Conservation (phyloP, 1,140 invertebrate species). For the Piezodorus guildinii region DNA sequence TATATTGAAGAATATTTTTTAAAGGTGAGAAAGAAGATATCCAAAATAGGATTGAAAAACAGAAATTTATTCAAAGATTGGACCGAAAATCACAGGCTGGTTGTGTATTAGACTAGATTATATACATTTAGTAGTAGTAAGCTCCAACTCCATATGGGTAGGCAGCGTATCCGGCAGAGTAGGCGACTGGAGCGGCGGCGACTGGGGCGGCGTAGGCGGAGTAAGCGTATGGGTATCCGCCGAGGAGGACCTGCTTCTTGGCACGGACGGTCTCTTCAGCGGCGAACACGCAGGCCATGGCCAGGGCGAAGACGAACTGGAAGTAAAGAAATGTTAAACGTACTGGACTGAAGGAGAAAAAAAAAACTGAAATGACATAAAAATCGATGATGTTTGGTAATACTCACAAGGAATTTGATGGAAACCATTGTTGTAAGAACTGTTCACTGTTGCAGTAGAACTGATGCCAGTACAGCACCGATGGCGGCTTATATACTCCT, state of each 20-base stretch:
- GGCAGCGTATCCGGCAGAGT: conserved; percentile 12
- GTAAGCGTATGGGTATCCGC: conserved; percentile 15
- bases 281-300: conserved; percentile 20
- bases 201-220: background rate
- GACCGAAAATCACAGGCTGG: background rate
- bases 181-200: background rate
- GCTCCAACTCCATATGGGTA: conserved; percentile 16
- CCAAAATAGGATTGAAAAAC: no score
- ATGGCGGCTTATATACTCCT: no score
- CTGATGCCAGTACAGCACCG: background rate
- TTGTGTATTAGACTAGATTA: background rate
- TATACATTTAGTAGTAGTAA: conserved; percentile 8
- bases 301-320: conserved; percentile 19
- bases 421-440: background rate
- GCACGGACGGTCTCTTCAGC: background rate
- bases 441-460: conserved; percentile 2
- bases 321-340: background rate
- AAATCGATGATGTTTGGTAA: no score
- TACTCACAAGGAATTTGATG: conserved; percentile 11
- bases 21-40: no score
- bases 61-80: background rate
- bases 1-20: no score
- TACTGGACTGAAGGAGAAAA: no score
- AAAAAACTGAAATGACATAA: no score
- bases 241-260: conserved; percentile 22